Evolutionary conservation across 2,113 vertebrate species (phyloP).

Genomic region (Macaca fascicularis): DNA sequence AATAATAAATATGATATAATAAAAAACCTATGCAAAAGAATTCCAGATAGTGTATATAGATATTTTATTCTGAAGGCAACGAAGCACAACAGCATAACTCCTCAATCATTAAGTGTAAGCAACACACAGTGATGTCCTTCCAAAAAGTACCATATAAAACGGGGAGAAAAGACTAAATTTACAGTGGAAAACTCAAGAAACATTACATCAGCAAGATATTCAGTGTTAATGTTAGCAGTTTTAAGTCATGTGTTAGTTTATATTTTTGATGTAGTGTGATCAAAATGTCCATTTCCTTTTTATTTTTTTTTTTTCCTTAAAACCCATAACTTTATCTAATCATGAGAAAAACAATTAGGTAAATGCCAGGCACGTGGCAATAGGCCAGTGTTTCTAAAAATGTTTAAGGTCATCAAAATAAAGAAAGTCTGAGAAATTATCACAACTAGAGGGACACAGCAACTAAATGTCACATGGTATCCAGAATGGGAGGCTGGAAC

Average conservation of each 20-base stretch:
- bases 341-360: background rate
- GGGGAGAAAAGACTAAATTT: background rate
- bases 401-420: background rate
- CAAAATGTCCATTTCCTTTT: too few relatives aligned
- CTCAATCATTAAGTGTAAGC: accelerated
- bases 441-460: accelerated
- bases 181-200: too few relatives aligned
- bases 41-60: background rate
- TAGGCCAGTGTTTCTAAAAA: background rate
- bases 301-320: background rate
- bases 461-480: accelerated
- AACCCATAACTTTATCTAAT: accelerated
- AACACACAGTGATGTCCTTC: accelerated
- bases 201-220: background rate
- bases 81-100: too few relatives aligned
- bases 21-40: background rate
- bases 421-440: background rate
- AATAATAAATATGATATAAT: background rate
- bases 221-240: too few relatives aligned
- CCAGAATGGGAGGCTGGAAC: too few relatives aligned
- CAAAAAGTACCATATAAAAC: background rate
- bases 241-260: too few relatives aligned
- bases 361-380: background rate
- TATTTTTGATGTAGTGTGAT: background rate
- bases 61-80: background rate